Evolutionary conservation across 2,113 vertebrate genomes (phyloP), one percentile per base, ranked within the genome.

Genomic region (Microtus richardsoni): DNA sequence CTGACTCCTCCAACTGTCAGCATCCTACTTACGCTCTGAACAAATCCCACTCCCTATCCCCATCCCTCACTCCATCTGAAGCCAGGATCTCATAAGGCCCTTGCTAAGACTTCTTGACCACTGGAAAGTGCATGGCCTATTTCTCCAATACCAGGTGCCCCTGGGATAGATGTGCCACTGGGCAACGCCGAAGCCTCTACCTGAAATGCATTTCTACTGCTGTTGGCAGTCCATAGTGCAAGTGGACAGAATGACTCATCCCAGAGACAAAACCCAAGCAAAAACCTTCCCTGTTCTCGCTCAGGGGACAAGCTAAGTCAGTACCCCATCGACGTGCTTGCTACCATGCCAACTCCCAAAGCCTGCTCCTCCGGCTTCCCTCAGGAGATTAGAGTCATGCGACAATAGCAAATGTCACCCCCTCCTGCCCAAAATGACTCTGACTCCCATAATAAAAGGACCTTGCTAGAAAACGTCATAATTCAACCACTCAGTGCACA

Each of bases 231-330:
- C 10, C 12, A 75, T 64, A 74, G 77, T 86, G 52, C 75, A 89
- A 95, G 79, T 95, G 60, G 95, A 95, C 85, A 94, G 54, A 94
- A 66, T 79, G 96, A 98, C 86, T 97, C 95, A 96, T 92, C 47
- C 68, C 41, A 47, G 96, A 97, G 96, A 96, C 95, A 96, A 95
- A 97, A 89, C 64, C 19, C 70, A 97, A 90, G 90, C 80, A 91
- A 62, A 89, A 86, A 8, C 79, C 49, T 41, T 83, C 74, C 87
- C 62, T 89, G 71, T 24, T 26, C 88, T 94, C 22, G 91, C 95
- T 94, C 87, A 47, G 52, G 94, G 93, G 0, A 74, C 58, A 85
- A 89, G 14, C 79, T 71, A 89, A 96, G 94, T 84, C 79, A 74
- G 95, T 0, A 74, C 49, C 73, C 44, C 62, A 44, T 19, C 85